Evolutionary conservation across 2,888 invertebrate species (phyloP), one percentile per base, ranked within the genome.

Genomic region (Neria commutata): DNA sequence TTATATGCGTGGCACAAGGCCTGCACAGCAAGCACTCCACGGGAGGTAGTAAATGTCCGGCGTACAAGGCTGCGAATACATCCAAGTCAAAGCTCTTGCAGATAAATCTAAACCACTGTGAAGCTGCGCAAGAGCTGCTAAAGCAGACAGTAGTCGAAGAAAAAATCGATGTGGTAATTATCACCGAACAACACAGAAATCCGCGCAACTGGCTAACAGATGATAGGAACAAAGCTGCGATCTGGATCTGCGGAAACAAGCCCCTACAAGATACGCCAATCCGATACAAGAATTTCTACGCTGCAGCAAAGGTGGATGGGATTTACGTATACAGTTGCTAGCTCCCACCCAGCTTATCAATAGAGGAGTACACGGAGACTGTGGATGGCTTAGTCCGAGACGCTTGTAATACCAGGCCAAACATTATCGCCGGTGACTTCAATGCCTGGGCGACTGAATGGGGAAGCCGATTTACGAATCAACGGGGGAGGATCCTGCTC

Each of bases 81-180:
- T n/a, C n/a, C n/a, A n/a, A n/a, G n/a, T n/a, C n/a, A n/a, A n/a
- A n/a, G n/a, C n/a, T n/a, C n/a, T n/a, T n/a, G n/a, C 49, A 62
- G 4, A 11, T 57, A 2, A 63, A 55, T 17, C 37, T 60, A 2
- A 57, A 58, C 21, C 47, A 55, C 17, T 59, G 49, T 29, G 45
- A 59, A 14, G 49, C 61, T 19, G 59, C 61, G 8, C 46, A 59
- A 6, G 37, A 37, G 21, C 40, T 59, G 1, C 21, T 60, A 19
- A 42, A 19, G 25, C 57, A 61, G 34, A 52, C 29, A 8, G 23
- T 50, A 2, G 24, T 21, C 3, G 53, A 55, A 3, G 29, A n/a
- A 14, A 17, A 33, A 16, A 14, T 45, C 3, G 50, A 60, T 3
- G 34, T 54, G 14, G 50, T 26, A 1, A 19, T 58, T 2, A 37